Base-by-base conservation (phyloP, 2,113 vertebrate species). In the Nycticorax nycticorax region DNA sequence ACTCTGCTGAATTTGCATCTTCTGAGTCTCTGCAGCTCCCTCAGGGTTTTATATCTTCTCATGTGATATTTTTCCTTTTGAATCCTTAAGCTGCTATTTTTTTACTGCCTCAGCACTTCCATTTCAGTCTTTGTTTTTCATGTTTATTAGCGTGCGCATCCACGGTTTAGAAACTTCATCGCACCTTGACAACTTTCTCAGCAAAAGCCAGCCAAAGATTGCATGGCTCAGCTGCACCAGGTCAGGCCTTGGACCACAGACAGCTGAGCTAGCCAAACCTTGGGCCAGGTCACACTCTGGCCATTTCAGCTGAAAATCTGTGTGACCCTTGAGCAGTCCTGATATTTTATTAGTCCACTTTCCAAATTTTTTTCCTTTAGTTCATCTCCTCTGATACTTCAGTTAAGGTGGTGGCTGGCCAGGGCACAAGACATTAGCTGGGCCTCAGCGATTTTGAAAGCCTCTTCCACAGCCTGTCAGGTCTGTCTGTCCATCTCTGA, bases 71-170 rank as follows among this genome's bases (percentile, higher is more conserved):
- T 93, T 80, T 67, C 52, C 26, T n/a, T 78, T 55, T 39, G 43
- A 12, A 79, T 68, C 18, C 24, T 55, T 32, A 55, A 72, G 21
- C 4, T 8, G 2, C 14, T 72, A 21, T 41, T 37, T 73, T 73
- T 72, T 73, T 45, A 79, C 35, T 33, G 7, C 22, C 47, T 80
- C 52, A 72, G 59, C 22, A n/a, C 62, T 89, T 72, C n/a, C 9
- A 35, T 16, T 45, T 79, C 0, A 0, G 15, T 67, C 53, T 80
- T 32, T n/a, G 26, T 35, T 92, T 85, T 57, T 72, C n/a, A 53
- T 0, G 0, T 88, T 85, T 67, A 71, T 33, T 43, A 59, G 6
- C 0, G 1, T 6, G 13, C 12, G 12, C 33, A 47, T 47, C 32
- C 13, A 20, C 53, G 73, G 19, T 45, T 88, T 11, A 7, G 26